phyloP scores from a whole-genome alignment of 2,888 invertebrate genomes.

The Odontocerum albicorne region DNA sequence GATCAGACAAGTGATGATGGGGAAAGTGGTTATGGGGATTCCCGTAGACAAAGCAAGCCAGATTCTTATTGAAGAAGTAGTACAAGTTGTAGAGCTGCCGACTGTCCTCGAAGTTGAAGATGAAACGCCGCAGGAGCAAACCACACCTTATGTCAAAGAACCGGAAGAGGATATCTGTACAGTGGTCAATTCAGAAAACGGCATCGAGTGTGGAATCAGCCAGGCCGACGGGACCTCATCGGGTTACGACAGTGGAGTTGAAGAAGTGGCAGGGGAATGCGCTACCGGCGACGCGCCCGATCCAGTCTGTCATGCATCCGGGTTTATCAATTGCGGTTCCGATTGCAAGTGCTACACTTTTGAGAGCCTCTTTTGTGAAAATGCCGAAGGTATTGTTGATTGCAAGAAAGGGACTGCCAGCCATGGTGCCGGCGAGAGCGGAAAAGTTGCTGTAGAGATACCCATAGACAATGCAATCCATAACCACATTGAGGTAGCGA shows the following conservation, averaged over 20 bases:
- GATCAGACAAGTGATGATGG: too few species aligned
- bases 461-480: too few species aligned
- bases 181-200: too few species aligned
- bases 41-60: too few species aligned
- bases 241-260: slow-evolving; percentile 82
- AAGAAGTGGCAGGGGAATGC: slow-evolving; percentile 68
- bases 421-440: slow-evolving; percentile 66
- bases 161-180: too few species aligned
- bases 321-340: slow-evolving; percentile 76
- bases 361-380: slow-evolving; percentile 13
- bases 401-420: slow-evolving; percentile 44
- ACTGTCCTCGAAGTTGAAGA: too few species aligned
- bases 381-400: slow-evolving; percentile 39
- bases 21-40: neutral
- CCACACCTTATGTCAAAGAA: too few species aligned
- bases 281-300: slow-evolving; percentile 66
- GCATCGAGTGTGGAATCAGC: too few species aligned
- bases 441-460: too few species aligned
- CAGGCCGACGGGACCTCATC: slow-evolving; percentile 47
- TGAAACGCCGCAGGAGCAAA: neutral
- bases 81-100: neutral
- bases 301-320: slow-evolving; percentile 74
- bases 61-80: too few species aligned
- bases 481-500: too few species aligned
- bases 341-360: slow-evolving; percentile 65